Percentiles rank a stretch among this genome's conserved stretches.
Evolutionary conservation across 2,113 vertebrate genomes (phyloP).

Genomic region (Gasterosteus nipponicus): DNA sequence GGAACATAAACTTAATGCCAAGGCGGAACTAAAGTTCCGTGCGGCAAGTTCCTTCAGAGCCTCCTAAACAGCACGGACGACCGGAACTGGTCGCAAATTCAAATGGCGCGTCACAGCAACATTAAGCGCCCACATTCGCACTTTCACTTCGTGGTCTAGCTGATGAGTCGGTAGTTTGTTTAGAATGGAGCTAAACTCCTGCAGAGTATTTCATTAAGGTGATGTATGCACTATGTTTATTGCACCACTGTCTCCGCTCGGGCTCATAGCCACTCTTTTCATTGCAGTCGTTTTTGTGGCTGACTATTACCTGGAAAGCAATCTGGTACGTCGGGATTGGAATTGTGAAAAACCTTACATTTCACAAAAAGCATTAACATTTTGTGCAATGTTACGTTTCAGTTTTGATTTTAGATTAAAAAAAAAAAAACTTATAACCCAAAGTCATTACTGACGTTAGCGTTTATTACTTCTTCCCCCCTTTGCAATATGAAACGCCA

Average conservation of each 20-base stretch:
- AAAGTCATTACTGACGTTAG: constrained; percentile 9
- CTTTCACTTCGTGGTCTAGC: constrained; percentile 14
- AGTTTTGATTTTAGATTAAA: no score
- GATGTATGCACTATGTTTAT: background rate
- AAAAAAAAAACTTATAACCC: background rate
- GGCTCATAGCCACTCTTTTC: constrained; percentile 5
- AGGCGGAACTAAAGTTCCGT: constrained; percentile 47
- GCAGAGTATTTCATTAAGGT: constrained; percentile 25
- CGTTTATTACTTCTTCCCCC: constrained; percentile 40
- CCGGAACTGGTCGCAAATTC: constrained; percentile 66
- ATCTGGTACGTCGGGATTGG: constrained; percentile 4
- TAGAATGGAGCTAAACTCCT: background rate
- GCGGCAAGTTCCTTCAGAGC: constrained; percentile 40
- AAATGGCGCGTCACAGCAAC: constrained; percentile 61
- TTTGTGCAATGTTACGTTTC: background rate
- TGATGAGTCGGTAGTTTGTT: background rate
- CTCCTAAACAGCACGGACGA: constrained; percentile 33
- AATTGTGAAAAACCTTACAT: constrained; percentile 3
- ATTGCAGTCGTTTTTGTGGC: constrained; percentile 37
- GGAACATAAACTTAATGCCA: background rate
- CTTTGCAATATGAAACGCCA: constrained; percentile 28
- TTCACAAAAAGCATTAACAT: background rate
- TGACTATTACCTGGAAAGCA: constrained; percentile 71
- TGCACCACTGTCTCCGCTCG: background rate
- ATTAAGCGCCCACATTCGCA: constrained; percentile 45